Conservation (phyloP, 1,140 invertebrate genomes). For the Drosophila bipectinata region DNA sequence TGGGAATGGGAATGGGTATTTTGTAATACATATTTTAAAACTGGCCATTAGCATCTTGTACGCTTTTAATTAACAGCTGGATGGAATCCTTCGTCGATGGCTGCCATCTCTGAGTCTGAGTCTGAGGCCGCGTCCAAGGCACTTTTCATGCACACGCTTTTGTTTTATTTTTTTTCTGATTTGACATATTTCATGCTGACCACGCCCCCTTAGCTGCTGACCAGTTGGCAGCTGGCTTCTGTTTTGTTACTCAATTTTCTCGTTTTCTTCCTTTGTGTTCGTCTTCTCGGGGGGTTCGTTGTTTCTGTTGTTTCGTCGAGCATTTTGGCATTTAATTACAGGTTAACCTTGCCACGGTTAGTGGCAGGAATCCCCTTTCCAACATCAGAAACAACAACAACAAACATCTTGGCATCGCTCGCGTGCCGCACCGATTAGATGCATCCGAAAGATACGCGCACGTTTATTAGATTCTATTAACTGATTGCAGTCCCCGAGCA, state of each 20-base stretch:
- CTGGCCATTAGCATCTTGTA: neutral
- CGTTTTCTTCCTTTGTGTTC: constrained; percentile 14
- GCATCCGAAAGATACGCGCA: constrained; percentile 69
- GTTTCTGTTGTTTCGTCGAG: constrained; percentile 10
- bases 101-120: constrained; percentile 28
- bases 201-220: constrained; percentile 23
- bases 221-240: constrained; percentile 44
- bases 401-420: constrained; percentile 45
- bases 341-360: constrained; percentile 61
- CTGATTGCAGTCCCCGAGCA: constrained; percentile 53
- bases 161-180: constrained; percentile 13
- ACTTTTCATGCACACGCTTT: neutral
- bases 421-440: constrained; percentile 72
- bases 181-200: constrained; percentile 38
- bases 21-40: too few relatives aligned
- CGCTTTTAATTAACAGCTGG: constrained; percentile 21
- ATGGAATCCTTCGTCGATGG: constrained; percentile 3
- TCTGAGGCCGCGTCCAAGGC: neutral
- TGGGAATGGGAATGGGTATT: too few relatives aligned
- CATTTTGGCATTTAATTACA: constrained; percentile 69
- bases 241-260: constrained; percentile 50
- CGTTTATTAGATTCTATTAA: constrained; percentile 81
- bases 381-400: neutral
- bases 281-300: constrained; percentile 3
- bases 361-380: constrained; percentile 29